Evolutionary conservation across 2,888 invertebrate species (phyloP).

Genomic region (Heliconius cydno): DNA sequence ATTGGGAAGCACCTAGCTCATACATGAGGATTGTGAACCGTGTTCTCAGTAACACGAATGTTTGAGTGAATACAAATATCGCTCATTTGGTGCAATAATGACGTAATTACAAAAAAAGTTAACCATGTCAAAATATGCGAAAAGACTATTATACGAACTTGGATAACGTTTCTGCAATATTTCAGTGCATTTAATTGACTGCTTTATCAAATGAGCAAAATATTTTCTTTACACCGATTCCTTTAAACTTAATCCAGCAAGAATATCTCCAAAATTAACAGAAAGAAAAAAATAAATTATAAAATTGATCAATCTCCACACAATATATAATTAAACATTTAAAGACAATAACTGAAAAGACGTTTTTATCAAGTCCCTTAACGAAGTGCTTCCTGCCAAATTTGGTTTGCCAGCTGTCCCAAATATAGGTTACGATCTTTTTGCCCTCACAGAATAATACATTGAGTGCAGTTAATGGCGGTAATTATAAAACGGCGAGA

Average conservation of each 20-base stretch:
- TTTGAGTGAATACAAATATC: too few relatives aligned
- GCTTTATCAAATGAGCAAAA: not conserved
- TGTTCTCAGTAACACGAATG: not conserved
- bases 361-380: conserved; percentile 5
- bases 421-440: conserved; percentile 38
- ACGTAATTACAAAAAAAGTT: too few relatives aligned
- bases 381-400: conserved; percentile 30
- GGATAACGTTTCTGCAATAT: too few relatives aligned
- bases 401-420: conserved; percentile 35
- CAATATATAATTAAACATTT: conserved; percentile 11
- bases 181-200: too few relatives aligned
- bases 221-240: not conserved
- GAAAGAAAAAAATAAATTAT: not conserved
- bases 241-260: not conserved
- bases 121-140: too few relatives aligned
- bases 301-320: not conserved
- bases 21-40: not conserved
- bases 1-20: not conserved
- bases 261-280: not conserved
- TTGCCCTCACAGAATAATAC: conserved; percentile 11
- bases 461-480: conserved; percentile 33
- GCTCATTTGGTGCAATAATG: too few relatives aligned
- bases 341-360: conserved; percentile 1
- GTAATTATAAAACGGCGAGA: conserved; percentile 38
- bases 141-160: too few relatives aligned